phyloP scores from a whole-genome alignment of 2,113 vertebrate species.

The Malaclemys terrapin region DNA sequence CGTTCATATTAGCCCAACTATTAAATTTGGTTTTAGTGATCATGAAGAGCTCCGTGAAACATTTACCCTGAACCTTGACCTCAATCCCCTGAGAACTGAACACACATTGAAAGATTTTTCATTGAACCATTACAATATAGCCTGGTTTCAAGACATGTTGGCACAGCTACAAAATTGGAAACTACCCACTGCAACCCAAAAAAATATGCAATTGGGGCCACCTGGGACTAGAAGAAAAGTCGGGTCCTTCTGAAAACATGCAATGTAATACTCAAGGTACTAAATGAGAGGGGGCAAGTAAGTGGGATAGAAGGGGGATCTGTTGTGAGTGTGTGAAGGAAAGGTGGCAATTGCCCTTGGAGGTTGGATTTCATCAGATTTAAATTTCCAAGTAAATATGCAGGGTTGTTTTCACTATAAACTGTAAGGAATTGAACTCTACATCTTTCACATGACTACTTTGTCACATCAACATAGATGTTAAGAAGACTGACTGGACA shows the following conservation, averaged over 20 bases:
- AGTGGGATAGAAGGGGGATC: not conserved
- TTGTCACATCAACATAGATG: not conserved
- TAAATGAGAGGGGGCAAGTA: conserved; percentile 1
- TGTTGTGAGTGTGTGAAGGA: not conserved
- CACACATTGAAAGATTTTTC: not conserved
- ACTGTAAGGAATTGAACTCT: not conserved
- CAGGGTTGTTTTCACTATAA: conserved; percentile 21
- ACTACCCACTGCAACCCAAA: not conserved
- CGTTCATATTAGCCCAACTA: not conserved
- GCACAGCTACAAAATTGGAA: not conserved
- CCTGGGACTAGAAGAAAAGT: not conserved
- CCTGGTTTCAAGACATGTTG: not conserved
- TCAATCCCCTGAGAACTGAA: not conserved
- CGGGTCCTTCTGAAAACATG: not conserved
- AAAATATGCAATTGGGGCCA: not conserved
- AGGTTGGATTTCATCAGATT: not conserved
- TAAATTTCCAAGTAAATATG: conserved; percentile 41
- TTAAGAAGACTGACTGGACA: conserved; percentile 1
- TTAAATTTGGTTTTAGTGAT: conserved; percentile 14
- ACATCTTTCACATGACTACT: not conserved
- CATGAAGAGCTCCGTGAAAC: not conserved
- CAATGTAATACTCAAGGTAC: not conserved
- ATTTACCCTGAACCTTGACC: not conserved
- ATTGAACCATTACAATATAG: not conserved
- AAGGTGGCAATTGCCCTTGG: conserved; percentile 4